Conservation (phyloP, 92 coral and sea anemone genomes). For the Epizoanthus illoricatus region DNA sequence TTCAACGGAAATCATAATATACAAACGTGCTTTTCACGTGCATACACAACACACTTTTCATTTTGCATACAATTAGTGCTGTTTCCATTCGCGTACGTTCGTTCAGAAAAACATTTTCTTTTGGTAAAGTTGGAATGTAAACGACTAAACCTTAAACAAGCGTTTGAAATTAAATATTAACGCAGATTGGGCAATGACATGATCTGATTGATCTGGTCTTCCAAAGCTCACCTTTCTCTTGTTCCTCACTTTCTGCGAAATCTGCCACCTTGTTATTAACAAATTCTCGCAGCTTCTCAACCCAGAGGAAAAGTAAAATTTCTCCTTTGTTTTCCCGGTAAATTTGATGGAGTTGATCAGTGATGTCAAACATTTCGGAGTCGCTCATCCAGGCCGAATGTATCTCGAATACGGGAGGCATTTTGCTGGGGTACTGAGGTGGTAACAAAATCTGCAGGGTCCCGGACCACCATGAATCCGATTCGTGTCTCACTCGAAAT, state of each 20-base stretch:
- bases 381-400: constrained; percentile 73
- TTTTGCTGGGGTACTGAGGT: constrained; percentile 70
- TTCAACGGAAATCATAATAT: no score
- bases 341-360: constrained; percentile 58
- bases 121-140: no score
- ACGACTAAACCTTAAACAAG: no score
- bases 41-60: no score
- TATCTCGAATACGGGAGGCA: constrained; percentile 83
- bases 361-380: constrained; percentile 60
- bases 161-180: no score
- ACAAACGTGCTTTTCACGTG: no score
- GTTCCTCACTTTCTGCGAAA: constrained; percentile 29
- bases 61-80: no score
- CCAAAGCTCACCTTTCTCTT: constrained; percentile 27
- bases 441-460: constrained; percentile 78
- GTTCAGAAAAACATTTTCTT: no score
- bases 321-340: constrained; percentile 71
- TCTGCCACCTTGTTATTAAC: constrained; percentile 61
- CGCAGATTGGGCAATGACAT: no score
- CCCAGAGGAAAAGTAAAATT: constrained; percentile 81
- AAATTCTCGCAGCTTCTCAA: constrained; percentile 78
- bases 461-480: constrained; percentile 67
- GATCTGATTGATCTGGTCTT: no score
- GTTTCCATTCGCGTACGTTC: no score
- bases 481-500: constrained; percentile 65